Conservation (phyloP, 2,113 vertebrate genomes). For the Pica pica region DNA sequence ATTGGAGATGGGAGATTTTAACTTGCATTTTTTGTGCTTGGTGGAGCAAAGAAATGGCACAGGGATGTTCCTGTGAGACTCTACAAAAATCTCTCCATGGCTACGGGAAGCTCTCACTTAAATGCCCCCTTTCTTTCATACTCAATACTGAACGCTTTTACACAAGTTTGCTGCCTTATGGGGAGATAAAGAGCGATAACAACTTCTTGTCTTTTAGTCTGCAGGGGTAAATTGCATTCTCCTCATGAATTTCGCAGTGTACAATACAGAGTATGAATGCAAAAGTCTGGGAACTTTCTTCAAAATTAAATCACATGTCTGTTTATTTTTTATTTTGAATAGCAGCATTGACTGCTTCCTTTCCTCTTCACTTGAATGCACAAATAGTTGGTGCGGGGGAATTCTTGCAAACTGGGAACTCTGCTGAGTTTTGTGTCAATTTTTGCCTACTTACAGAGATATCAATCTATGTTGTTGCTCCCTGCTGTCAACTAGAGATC, state of each 20-base stretch:
- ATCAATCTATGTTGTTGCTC: not conserved
- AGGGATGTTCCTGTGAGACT: not conserved
- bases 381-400: not conserved
- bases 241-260: not conserved
- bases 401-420: not conserved
- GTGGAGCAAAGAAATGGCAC: not conserved
- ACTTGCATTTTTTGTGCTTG: not conserved
- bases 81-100: not conserved
- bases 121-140: not conserved
- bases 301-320: slow-evolving; percentile 30
- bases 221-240: not conserved
- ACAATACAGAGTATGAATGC: not conserved
- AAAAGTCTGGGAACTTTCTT: slow-evolving; percentile 25
- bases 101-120: not conserved
- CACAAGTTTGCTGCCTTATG: not conserved
- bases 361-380: not conserved
- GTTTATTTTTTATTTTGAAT: slow-evolving; percentile 26
- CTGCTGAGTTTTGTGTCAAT: not conserved
- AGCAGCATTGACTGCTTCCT: slow-evolving; percentile 33
- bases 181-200: not conserved
- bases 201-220: not conserved
- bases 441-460: not conserved
- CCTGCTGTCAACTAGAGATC: not conserved
- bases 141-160: not conserved
- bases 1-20: not conserved